Evolutionary conservation across 2,888 invertebrate genomes (phyloP), one percentile per base, ranked within the genome.

Genomic region (Caenorhabditis sp.): DNA sequence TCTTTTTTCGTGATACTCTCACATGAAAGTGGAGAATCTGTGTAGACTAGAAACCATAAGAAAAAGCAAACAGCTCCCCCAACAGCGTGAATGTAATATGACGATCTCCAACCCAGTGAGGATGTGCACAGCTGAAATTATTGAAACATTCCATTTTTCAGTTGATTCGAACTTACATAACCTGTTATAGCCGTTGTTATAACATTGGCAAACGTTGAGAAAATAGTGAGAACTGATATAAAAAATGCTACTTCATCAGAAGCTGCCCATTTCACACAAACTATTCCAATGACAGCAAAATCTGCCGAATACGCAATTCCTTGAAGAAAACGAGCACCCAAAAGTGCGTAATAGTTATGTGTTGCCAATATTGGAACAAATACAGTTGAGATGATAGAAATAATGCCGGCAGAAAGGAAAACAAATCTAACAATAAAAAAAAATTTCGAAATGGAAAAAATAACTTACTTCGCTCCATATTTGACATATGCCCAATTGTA

Each of bases 221-320:
- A 73, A 4, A 67, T 57, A 27, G 73, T 73, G n/a, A 73, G 60
- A 26, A 73, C 59, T 1, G 73, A 65, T 27, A 73, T 37, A 31
- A 73, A 73, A 54, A 73, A 58, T 21, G 69, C 73, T 12, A 62
- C 43, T 51, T 73, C 73, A 27, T 68, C 62, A 31, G 51, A 57
- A 17, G 73, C 69, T 23, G 73, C 73, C 73, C 73, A 73, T 27
- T 66, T 68, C 19, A 69, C 69, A 59, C 69, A 68, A 24, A 73
- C 62, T 21, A 69, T 73, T 23, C 73, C 73, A 37, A 73, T 73
- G 17, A 69, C 69, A 14, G 73, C 73, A 17, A 73, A 73, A 50
- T 73, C 73, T 1, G 73, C 73, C 1, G 73, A 61, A 24, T 73
- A 73, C 0, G 73, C 73, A 8, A 73, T 62, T 26, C 73, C 73